Evolutionary conservation across 2,888 invertebrate species (phyloP).

Genomic region (Lymantria monacha): DNA sequence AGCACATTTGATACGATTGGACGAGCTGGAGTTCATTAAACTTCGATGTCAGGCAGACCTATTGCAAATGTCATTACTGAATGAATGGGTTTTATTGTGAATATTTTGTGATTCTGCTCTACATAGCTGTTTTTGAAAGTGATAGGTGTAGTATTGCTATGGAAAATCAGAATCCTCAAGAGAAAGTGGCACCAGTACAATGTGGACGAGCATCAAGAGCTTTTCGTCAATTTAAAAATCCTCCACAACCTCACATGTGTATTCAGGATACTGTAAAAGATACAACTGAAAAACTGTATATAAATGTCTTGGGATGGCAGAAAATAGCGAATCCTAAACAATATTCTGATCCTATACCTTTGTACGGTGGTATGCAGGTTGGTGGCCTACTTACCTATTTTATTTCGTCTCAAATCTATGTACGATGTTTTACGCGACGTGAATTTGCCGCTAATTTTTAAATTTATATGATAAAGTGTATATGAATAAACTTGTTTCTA

Average conservation of each 20-base stretch:
- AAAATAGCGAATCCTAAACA: slow-evolving; percentile 86
- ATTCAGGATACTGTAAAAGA: slow-evolving; percentile 84
- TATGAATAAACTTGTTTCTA: too few species aligned
- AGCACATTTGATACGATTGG: slow-evolving; percentile 36
- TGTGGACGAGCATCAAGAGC: slow-evolving; percentile 83
- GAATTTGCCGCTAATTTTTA: slow-evolving; percentile 9
- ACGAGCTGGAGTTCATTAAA: slow-evolving; percentile 69
- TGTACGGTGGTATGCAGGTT: slow-evolving; percentile 88
- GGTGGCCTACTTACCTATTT: slow-evolving; percentile 17
- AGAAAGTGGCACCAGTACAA: slow-evolving; percentile 76
- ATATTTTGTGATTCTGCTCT: slow-evolving; percentile 49
- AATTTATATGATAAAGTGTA: too few species aligned
- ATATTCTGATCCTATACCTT: slow-evolving; percentile 85
- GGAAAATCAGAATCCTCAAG: slow-evolving; percentile 69
- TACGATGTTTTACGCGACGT: slow-evolving; percentile 3
- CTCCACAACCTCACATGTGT: slow-evolving; percentile 90
- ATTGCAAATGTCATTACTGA: slow-evolving; percentile 60
- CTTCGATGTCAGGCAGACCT: slow-evolving; percentile 53
- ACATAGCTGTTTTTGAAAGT: slow-evolving; percentile 31
- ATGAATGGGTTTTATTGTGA: slow-evolving; percentile 53
- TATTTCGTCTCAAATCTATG: not conserved
- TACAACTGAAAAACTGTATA: slow-evolving; percentile 81
- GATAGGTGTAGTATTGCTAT: slow-evolving; percentile 48
- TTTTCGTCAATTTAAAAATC: slow-evolving; percentile 87
- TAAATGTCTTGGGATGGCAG: slow-evolving; percentile 88